phyloP scores from a whole-genome alignment of 2,113 vertebrate genomes.

The Stegostoma tigrinum region DNA sequence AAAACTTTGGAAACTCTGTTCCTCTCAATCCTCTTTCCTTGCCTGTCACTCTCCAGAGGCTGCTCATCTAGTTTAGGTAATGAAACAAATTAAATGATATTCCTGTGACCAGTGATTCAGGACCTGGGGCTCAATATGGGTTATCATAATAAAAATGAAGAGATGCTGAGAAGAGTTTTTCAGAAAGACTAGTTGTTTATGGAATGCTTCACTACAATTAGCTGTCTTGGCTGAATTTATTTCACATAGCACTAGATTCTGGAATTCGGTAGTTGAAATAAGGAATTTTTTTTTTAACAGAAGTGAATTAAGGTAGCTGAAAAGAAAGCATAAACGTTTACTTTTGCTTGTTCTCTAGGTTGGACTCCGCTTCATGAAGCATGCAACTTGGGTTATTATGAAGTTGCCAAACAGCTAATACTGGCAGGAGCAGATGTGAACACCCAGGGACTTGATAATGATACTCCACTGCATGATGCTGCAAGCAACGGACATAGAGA shows the following conservation, averaged over 20 bases:
- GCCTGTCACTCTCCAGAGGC: background rate
- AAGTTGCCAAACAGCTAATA: conserved; percentile 92
- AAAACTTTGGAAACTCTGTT: background rate
- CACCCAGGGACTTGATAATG: conserved; percentile 92
- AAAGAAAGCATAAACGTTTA: background rate
- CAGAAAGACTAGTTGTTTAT: background rate
- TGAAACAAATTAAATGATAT: background rate
- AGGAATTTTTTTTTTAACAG: background rate
- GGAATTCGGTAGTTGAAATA: background rate
- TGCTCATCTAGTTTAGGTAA: background rate
- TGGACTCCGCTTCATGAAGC: conserved; percentile 98
- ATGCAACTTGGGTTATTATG: conserved; percentile 93
- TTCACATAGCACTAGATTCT: background rate
- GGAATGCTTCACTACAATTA: background rate
- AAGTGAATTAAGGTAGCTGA: background rate
- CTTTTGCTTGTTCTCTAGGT: conserved; percentile 53
- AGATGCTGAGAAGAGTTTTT: background rate
- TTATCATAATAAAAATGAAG: background rate
- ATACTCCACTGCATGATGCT: conserved; percentile 93
- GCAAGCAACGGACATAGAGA: conserved; percentile 94
- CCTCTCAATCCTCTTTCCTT: background rate
- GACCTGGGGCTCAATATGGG: background rate
- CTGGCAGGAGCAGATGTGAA: conserved; percentile 93
- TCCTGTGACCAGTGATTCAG: background rate
- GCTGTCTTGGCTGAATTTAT: background rate